Conservation (phyloP, 1,140 invertebrate species). For the Bathynomus jamesi region DNA sequence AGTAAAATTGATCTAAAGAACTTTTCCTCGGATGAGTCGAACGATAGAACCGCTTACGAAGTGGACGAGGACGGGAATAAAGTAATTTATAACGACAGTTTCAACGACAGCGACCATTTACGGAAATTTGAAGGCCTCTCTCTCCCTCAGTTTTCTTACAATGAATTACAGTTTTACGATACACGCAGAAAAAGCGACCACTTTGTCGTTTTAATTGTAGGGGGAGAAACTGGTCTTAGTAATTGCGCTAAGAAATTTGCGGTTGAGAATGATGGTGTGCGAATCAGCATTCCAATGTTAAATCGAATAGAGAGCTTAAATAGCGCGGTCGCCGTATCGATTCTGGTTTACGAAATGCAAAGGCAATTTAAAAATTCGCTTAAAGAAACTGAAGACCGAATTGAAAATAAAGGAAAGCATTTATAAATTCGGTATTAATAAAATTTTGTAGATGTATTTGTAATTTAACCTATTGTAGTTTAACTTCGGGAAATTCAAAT, state of each 20-base stretch:
- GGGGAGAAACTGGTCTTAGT: conserved; percentile 83
- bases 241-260: conserved; percentile 54
- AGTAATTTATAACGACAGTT: conserved; percentile 31
- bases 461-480: too few species aligned
- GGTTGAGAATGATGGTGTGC: conserved; percentile 46
- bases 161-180: conserved; percentile 48
- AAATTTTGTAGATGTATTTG: too few species aligned
- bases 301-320: conserved; percentile 79
- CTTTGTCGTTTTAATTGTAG: conserved; percentile 61
- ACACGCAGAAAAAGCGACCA: conserved; percentile 42
- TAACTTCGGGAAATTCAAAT: too few species aligned
- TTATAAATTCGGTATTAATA: too few species aligned
- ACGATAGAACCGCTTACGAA: conserved; percentile 28
- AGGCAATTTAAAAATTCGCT: conserved; percentile 51
- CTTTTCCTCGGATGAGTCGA: conserved; percentile 48
- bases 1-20: conserved; percentile 5
- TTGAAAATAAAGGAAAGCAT: not conserved
- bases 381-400: not conserved
- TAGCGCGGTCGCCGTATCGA: conserved; percentile 64
- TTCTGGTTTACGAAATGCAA: conserved; percentile 77
- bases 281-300: conserved; percentile 65
- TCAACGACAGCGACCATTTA: conserved; percentile 33
- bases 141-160: conserved; percentile 57
- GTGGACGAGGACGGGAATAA: conserved; percentile 37
- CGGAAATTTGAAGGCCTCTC: conserved; percentile 33